Evolutionary conservation across 2,797 vertebrate genomes (phyloP), one percentile per base, ranked within the genome.

Genomic region (Cyprinodon diabolis): DNA sequence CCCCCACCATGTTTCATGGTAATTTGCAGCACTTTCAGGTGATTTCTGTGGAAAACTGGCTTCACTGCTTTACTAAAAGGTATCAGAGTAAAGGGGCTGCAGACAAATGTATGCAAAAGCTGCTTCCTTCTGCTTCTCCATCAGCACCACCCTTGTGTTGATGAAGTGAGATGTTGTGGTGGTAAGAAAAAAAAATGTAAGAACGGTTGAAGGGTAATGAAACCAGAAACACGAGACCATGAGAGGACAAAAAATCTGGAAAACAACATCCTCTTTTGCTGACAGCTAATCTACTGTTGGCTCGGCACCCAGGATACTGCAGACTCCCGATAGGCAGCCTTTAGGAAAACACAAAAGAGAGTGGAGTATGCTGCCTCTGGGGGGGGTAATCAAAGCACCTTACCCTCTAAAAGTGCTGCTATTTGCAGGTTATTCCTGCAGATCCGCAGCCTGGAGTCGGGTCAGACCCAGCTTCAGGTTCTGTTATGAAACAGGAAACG

Each of bases 401-500:
- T 68, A 82, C 83, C 86, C 88, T 81, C 88, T 87, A 87, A 91
- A 90, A 90, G 69, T 90, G 89, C 90, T 89, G 86, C 10, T 6
- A 72, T 71, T 58, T 77, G 89, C 86, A 90, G 71, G 68, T 82
- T 66, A n/a, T 60, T 23, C 55, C 86, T 57, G 63, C 43, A 9
- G 66, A 66, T 0, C 45, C 37, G 43, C 73, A 25, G 77, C 57
- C n/a, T 25, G 54, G 40, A 23, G 71, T 68, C 10, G 0, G 73
- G 70, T 71, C 54, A 9, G 30, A 35, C 66, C 45, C 54, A 55
- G 77, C 69, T 72, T 17, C 67, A 75, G 75, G 63, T 70, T 79
- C 73, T 77, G 84, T 84, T 87, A 72, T 91, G 92, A 87, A 92
- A 90, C 86, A 86, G 91, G 89, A 94, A 93, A 74, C 55, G 88